Base-by-base conservation (phyloP, 2,113 vertebrate genomes). In the Helogale parvula region DNA sequence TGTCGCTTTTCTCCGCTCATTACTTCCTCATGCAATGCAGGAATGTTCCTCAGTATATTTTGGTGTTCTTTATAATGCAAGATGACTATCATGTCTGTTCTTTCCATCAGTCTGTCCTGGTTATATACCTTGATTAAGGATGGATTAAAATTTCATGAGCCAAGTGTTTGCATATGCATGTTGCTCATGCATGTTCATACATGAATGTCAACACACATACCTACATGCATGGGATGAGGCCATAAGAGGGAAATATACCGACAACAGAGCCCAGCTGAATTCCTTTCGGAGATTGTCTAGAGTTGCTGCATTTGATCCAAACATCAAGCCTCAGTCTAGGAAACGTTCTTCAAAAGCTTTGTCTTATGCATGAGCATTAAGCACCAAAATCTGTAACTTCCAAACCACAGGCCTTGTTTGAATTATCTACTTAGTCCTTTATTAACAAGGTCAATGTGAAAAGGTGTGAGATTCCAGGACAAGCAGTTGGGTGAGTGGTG, bases 141-240 rank as follows among this genome's bases (percentile, higher is more conserved):
- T 31, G 35, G 14, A 16, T 79, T 94, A 29, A 92, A 47, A 29
- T 13, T 69, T 41, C 31, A 47, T 10, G 47, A 50, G 45, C 27
- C 54, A 16, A 33, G 45, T 4, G 21, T n/a, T 33, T 90, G 68
- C 63, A 65, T 2, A 54, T 3, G 45, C 90, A 41, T 54, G 45
- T 47, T 10, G 6, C 3, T 12, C 41, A 77, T n/a, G 35, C 3
- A 0, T 0, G 11, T 27, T 19, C 45, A 4, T 11, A 4, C 1
- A 3, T n/a, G 11, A 29, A 25, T 31, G 23, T 38, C n/a, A 45
- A 50, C 54, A 47, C 14, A 77, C 35, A 63, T 19, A 13, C 25
- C 21, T 1, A 4, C 15, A 25, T 52, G 41, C 21, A 1, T 0
- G 16, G 66, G 33, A 29, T 31, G 17, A 41, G 27, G 9, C 33